These are phyloP conservation scores for Macroteleia sp. DNA, from an alignment of 2,888 invertebrate genomes.

Conservation along the genomic window DNA sequence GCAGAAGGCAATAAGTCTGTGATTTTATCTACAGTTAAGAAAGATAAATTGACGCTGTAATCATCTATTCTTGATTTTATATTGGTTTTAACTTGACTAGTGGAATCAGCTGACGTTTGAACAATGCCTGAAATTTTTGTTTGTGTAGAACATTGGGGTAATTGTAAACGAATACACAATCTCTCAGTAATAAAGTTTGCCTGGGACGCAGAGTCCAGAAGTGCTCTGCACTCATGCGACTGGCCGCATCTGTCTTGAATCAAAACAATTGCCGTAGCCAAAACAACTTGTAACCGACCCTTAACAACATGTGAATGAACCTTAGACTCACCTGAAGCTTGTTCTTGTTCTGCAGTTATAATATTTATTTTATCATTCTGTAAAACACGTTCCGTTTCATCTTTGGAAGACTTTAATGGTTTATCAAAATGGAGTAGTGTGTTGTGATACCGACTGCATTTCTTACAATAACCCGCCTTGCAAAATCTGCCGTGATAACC, in stretches of 20 bases:
- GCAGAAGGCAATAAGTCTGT: neutral
- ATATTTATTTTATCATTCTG: too few relatives aligned
- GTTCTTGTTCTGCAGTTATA: neutral
- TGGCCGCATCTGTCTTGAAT: neutral
- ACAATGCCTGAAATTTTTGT: conserved; percentile 3
- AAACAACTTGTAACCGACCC: neutral
- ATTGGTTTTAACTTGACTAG: neutral
- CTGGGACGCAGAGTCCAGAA: conserved; percentile 1
- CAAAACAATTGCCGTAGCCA: neutral
- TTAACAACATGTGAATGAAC: neutral
- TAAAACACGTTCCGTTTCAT: too few relatives aligned
- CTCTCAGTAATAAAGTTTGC: conserved; percentile 2
- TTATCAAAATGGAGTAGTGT: conserved; percentile 11
- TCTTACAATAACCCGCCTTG: too few relatives aligned
- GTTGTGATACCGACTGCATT: neutral
- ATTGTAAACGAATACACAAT: neutral
- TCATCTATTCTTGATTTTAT: neutral
- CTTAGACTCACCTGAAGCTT: neutral
- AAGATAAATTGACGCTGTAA: neutral
- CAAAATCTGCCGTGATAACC: neutral
- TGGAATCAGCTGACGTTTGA: neutral
- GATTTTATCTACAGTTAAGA: neutral
- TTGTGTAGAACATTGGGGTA: neutral
- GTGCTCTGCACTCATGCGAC: neutral
- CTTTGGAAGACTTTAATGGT: too few relatives aligned